Evolutionary conservation across 2,797 vertebrate genomes (phyloP), one percentile per base, ranked within the genome.

Genomic region (Coracias cyanogaster): DNA sequence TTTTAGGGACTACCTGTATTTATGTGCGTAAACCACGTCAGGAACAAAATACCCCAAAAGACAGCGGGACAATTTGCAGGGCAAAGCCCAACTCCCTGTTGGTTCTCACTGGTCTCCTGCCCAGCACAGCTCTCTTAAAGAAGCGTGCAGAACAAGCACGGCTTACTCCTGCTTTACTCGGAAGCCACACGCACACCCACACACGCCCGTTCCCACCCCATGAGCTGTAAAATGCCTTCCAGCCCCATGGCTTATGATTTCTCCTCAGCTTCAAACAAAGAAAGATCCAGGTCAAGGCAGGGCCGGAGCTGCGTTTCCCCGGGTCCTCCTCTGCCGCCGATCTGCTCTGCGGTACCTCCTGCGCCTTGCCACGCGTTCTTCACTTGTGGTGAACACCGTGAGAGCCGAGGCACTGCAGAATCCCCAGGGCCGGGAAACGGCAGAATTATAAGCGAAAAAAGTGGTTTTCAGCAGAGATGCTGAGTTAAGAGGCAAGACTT

Each of bases 241-340:
- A 73, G 84, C 46, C 73, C 80, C 10, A 18, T 46, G 55, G 54
- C 43, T 93, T 84, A 69, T 82, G 74, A 91, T 86, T 97, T 95
- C 91, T 80, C 86, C 89, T 80, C 77, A 80, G 26, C 85, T 78
- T 96, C 96, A 96, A 82, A 86, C 54, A 82, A 74, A 82, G 35
- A 58, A 85, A 96, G 69, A 71, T 33, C 70, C 5, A 84, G 9
- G 35, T 46, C 85, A 83, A 93, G 51, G 28, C 69, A 70, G 35
- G 52, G 51, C 52, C 12, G 61, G 82, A 9, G 43, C 54, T 37
- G 7, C 37, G 1, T 84, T 94, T 70, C 61, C 45, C 67, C 35
- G 43, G 13, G 19, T 48, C 62, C 73, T 65, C 57, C 82, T 90
- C 67, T 46, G 88, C 4, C 15, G 41, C 54, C 58, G 55, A 91